phyloP scores from a whole-genome alignment of 2,888 invertebrate genomes.

The Tetranychus piercei region DNA sequence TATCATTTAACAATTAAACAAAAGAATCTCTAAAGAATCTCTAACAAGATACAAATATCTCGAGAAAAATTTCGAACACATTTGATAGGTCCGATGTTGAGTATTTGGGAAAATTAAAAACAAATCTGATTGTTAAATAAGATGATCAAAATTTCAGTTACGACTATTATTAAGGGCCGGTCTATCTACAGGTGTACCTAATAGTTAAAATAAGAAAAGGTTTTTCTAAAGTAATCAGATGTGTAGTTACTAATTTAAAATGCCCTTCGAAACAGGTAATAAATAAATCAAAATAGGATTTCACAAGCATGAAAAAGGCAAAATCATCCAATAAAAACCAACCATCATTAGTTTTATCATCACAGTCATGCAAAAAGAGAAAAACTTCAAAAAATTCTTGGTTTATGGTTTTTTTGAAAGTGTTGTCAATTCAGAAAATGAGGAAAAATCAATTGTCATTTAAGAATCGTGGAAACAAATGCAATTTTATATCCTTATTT shows the following conservation, averaged over 20 bases:
- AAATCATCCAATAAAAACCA: background rate
- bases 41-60: constrained; percentile 39
- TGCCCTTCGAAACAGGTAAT: background rate
- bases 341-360: background rate
- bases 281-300: background rate
- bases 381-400: background rate
- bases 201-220: constrained; percentile 54
- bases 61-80: constrained; percentile 37
- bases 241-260: constrained; percentile 38
- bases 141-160: too few species aligned
- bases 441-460: background rate
- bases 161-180: too few species aligned
- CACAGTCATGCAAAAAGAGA: background rate
- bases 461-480: background rate
- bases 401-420: background rate
- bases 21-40: too few species aligned
- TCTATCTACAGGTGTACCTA: background rate
- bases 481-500: background rate
- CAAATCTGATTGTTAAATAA: too few species aligned
- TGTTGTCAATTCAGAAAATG: background rate
- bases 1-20: constrained; percentile 52
- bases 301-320: too few species aligned
- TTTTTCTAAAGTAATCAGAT: constrained; percentile 64
- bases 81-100: too few species aligned
- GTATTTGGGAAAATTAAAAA: too few species aligned